A percentile compares a stretch with the other conserved stretches of the same genome.
These are phyloP conservation scores for Pantala flavescens DNA, from an alignment of 1,140 invertebrate species.

Conservation along the genomic window DNA sequence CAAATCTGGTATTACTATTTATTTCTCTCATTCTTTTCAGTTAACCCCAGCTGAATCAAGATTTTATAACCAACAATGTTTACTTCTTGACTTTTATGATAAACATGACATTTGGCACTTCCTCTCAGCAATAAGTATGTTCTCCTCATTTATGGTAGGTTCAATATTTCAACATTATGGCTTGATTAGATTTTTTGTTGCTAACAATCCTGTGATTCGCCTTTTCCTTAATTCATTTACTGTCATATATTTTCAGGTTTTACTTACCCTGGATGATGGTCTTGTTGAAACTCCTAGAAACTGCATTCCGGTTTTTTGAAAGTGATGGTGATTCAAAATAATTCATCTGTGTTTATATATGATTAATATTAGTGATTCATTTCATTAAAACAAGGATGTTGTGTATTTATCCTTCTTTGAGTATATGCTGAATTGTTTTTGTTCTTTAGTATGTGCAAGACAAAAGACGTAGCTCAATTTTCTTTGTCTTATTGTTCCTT, in stretches of 20 bases:
- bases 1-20: not conserved
- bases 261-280: slow-evolving; percentile 73
- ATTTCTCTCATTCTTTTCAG: slow-evolving; percentile 34
- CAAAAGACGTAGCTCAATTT: too few species aligned
- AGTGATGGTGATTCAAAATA: too few species aligned
- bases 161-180: not conserved
- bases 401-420: too few species aligned
- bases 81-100: slow-evolving; percentile 71
- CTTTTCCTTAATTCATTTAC: not conserved
- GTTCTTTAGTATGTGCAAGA: too few species aligned
- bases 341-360: too few species aligned
- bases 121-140: slow-evolving; percentile 72
- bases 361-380: too few species aligned
- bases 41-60: slow-evolving; percentile 68
- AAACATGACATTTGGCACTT: slow-evolving; percentile 86
- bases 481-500: too few species aligned
- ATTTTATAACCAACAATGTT: slow-evolving; percentile 61
- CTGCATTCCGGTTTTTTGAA: slow-evolving; percentile 67
- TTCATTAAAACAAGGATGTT: too few species aligned
- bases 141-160: slow-evolving; percentile 73
- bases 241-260: slow-evolving; percentile 32
- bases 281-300: slow-evolving; percentile 50
- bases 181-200: not conserved
- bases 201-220: too few species aligned
- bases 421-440: too few species aligned